A percentile compares a stretch with the other conserved stretches of the same genome.
Conservation (phyloP, 2,113 vertebrate species). For the Gambusia holbrooki region DNA sequence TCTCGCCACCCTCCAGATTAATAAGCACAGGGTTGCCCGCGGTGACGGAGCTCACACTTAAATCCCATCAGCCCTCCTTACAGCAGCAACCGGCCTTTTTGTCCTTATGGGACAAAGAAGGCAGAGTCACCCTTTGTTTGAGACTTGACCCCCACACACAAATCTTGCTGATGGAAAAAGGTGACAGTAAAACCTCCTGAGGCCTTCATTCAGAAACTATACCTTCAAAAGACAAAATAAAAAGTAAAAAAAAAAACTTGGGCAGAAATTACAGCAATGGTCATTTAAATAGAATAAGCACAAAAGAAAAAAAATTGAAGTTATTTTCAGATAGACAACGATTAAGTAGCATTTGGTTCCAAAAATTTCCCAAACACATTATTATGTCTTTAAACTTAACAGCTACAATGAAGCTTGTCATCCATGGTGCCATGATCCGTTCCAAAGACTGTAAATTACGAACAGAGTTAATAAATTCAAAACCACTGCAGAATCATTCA, state of each 20-base stretch:
- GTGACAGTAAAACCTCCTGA: conserved; percentile 74
- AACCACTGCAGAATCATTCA: background rate
- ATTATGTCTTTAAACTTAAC: background rate
- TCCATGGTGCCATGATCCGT: background rate
- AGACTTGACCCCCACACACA: conserved; percentile 64
- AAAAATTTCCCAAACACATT: no score
- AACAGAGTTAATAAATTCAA: background rate
- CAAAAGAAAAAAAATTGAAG: background rate
- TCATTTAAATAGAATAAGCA: background rate
- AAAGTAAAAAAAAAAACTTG: conserved; percentile 8
- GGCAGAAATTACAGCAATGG: conserved; percentile 39
- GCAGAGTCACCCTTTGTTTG: conserved; percentile 57
- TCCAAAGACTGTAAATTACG: background rate
- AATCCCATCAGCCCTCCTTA: conserved; percentile 71
- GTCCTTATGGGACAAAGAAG: conserved; percentile 67
- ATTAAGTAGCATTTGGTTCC: no score
- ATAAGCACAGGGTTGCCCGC: conserved; percentile 77
- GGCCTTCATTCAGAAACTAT: conserved; percentile 53
- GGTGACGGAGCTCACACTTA: conserved; percentile 74
- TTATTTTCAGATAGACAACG: background rate
- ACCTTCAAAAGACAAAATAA: conserved; percentile 30
- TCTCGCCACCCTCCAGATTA: conserved; percentile 60
- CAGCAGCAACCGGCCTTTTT: conserved; percentile 64
- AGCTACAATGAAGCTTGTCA: background rate
- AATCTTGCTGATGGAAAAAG: conserved; percentile 60